Base-by-base conservation (phyloP, 2,113 vertebrate genomes). In the Tenebrosternarchus preto region DNA sequence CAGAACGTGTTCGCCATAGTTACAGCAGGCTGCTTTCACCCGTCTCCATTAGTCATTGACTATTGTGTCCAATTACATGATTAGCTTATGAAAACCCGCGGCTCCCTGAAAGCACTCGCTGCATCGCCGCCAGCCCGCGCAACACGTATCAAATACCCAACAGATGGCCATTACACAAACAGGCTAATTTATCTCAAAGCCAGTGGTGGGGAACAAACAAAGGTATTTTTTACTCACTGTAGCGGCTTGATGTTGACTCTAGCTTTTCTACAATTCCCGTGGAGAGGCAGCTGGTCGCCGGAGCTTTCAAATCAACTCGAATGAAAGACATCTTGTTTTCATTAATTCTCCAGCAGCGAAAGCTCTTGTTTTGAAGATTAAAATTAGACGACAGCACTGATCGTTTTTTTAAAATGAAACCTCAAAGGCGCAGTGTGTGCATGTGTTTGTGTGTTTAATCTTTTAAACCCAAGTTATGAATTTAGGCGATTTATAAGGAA, bases 61-160 rank as follows among this genome's bases (percentile, higher is more conserved):
- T 93, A 94, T 94, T 95, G 93, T 94, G 92, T 94, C 92, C 92
- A 94, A 93, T 95, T 95, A 94, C 93, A 94, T 94, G 94, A 95
- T 94, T 95, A 95, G 93, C 94, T 94, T 94, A 75, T 95, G 94
- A 94, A 94, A 95, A 93, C 92, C 93, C 43, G 43, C 43, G 43
- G 43, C 43, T 50, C 43, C 43, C 74, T 76, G 74, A 66, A 53
- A 71, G 46, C 76, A 15, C 56, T 24, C 67, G 50, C 63, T 19
- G 56, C 36, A 24, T 50, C 46, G 27, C 46, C 33, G 25, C 75
- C 39, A 43, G 39, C 39, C 11, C 24, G 81, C 59, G 74, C 78
- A 78, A 94, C 94, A 95, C 94, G 93, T 94, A 95, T 95, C 94
- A 95, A 95, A 95, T 95, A 95, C 95, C 94, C 95, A 95, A 94